Evolutionary conservation across 1,140 invertebrate genomes (phyloP).

Genomic region (Dreissena polymorpha): DNA sequence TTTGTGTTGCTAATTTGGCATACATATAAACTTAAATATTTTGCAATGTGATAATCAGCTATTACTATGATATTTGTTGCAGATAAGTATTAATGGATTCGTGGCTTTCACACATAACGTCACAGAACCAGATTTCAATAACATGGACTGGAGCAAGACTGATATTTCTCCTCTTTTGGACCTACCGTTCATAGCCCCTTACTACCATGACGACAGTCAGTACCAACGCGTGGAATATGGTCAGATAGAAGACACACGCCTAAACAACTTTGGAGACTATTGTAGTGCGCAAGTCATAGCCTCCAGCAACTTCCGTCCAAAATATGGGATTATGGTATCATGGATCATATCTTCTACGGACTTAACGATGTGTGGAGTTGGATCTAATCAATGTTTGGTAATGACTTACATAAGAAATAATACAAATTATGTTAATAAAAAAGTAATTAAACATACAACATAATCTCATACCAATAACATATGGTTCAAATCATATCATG

Average conservation of each 20-base stretch:
- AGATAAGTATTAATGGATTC: conserved; percentile 39
- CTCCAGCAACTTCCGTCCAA: conserved; percentile 17
- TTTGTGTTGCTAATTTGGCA: conserved; percentile 2
- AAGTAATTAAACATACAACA: too few species aligned
- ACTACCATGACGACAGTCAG: conserved; percentile 31
- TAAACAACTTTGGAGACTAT: conserved; percentile 15
- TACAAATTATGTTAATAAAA: too few species aligned
- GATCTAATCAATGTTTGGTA: too few species aligned
- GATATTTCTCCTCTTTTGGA: conserved; percentile 45
- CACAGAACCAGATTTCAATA: neutral
- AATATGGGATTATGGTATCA: conserved; percentile 48
- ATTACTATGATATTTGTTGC: too few species aligned
- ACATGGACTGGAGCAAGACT: conserved; percentile 14
- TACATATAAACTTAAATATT: too few species aligned
- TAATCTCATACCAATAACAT: too few species aligned
- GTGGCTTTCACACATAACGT: conserved; percentile 14
- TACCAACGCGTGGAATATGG: conserved; percentile 48
- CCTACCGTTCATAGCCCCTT: conserved; percentile 60
- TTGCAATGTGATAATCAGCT: too few species aligned
- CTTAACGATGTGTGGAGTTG: neutral
- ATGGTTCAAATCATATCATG: too few species aligned
- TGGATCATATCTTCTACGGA: conserved; percentile 48
- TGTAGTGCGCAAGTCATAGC: conserved; percentile 37
- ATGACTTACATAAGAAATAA: too few species aligned
- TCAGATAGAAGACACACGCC: neutral